A percentile compares a stretch with the other conserved stretches of the same genome.
These are phyloP conservation scores for Kuschelorhynchus macadamiae DNA, from an alignment of 2,888 invertebrate species.

Conservation along the genomic window DNA sequence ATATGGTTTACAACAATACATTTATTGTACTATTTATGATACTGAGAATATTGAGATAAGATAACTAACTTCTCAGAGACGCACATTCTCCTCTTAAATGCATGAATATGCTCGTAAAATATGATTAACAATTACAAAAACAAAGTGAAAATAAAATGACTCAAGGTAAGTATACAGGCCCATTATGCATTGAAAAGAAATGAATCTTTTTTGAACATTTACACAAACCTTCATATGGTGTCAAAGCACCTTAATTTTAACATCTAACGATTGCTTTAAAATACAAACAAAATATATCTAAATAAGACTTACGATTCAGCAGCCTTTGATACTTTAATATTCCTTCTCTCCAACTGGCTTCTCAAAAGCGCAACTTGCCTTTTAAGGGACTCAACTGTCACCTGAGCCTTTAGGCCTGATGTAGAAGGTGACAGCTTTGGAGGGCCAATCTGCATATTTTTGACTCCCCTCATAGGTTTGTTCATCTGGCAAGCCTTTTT, in stretches of 20 bases:
- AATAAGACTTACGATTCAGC: constrained; percentile 88
- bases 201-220: too few relatives aligned
- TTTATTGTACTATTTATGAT: too few relatives aligned
- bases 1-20: too few relatives aligned
- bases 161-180: neutral
- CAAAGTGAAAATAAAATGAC: neutral
- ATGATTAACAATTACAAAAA: too few relatives aligned
- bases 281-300: neutral
- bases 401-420: constrained; percentile 63
- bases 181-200: neutral
- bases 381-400: constrained; percentile 68
- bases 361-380: constrained; percentile 82
- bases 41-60: too few relatives aligned
- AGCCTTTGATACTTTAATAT: constrained; percentile 93
- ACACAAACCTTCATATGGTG: too few relatives aligned
- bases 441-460: constrained; percentile 69
- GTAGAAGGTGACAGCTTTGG: constrained; percentile 73
- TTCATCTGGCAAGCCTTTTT: constrained; percentile 89
- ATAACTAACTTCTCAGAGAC: too few relatives aligned
- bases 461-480: constrained; percentile 68
- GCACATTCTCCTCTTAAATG: too few relatives aligned
- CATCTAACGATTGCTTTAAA: too few relatives aligned
- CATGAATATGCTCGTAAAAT: too few relatives aligned
- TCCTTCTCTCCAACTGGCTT: constrained; percentile 86
- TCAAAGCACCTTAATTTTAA: too few relatives aligned